Conservation (phyloP, 1,140 invertebrate species). For the Asbolus verrucosus region DNA sequence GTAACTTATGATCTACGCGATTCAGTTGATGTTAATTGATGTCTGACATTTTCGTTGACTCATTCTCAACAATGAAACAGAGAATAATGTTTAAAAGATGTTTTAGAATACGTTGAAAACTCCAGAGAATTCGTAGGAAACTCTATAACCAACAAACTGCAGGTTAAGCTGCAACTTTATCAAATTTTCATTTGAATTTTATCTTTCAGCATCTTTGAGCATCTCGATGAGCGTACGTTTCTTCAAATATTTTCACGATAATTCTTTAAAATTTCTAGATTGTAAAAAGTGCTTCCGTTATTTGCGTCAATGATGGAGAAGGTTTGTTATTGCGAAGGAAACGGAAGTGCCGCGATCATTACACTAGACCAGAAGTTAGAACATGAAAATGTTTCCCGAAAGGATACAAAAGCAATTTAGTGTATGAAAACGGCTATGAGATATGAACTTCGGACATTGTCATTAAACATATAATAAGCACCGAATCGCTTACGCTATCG, state of each 20-base stretch:
- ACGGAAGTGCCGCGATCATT: conserved; percentile 45
- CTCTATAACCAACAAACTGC: not conserved
- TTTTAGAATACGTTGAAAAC: not conserved
- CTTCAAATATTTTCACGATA: too few relatives aligned
- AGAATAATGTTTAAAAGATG: too few relatives aligned
- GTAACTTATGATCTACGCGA: too few relatives aligned
- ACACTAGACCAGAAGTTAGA: conserved; percentile 42
- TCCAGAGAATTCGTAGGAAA: conserved; percentile 1
- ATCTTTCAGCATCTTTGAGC: conserved; percentile 6
- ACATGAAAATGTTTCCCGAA: conserved; percentile 46
- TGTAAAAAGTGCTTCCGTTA: conserved; percentile 17
- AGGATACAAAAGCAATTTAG: conserved; percentile 49
- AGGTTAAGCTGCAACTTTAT: conserved; percentile 20
- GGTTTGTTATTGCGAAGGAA: conserved; percentile 41
- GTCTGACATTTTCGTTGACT: too few relatives aligned
- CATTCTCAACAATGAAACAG: too few relatives aligned
- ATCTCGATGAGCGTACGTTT: conserved; percentile 12
- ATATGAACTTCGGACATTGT: conserved; percentile 50
- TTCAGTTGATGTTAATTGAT: too few relatives aligned
- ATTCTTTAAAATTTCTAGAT: too few relatives aligned
- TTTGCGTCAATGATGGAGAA: conserved; percentile 11
- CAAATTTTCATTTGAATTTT: conserved; percentile 20
- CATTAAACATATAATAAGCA: conserved; percentile 40
- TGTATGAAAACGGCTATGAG: conserved; percentile 43
- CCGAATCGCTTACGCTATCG: conserved; percentile 13